phyloP scores from a whole-genome alignment of 2,888 invertebrate genomes.

The Xestia ashworthii region DNA sequence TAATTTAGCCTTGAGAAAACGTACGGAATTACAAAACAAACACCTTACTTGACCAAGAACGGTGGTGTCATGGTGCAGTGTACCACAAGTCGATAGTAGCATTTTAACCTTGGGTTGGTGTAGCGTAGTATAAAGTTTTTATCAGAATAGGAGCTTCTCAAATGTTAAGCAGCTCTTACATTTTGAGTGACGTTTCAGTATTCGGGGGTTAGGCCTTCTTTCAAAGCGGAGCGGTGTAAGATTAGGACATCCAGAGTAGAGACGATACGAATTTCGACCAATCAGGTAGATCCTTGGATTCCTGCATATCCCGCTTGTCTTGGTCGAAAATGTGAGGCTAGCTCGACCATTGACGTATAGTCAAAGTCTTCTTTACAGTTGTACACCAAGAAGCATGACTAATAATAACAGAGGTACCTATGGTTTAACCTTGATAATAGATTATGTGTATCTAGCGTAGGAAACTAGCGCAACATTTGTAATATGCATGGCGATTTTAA shows the following conservation, averaged over 20 bases:
- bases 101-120: neutral
- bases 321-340: neutral
- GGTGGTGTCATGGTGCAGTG: neutral
- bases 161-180: no score
- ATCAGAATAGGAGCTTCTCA: no score
- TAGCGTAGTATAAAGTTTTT: neutral
- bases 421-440: constrained; percentile 46
- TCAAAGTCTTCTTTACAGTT: neutral
- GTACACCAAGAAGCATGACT: constrained; percentile 43
- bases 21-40: constrained; percentile 24
- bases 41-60: neutral
- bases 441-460: constrained; percentile 21
- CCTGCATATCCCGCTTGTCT: neutral
- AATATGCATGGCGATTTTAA: constrained; percentile 36
- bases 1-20: constrained; percentile 18
- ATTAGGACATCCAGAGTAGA: no score
- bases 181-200: no score
- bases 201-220: no score
- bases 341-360: neutral
- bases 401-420: constrained; percentile 42
- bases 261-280: no score
- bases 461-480: constrained; percentile 21
- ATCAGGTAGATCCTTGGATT: neutral
- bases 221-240: neutral
- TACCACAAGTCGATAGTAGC: neutral